phyloP scores from a whole-genome alignment of 2,113 vertebrate species.

The Herpailurus yagouaroundi region DNA sequence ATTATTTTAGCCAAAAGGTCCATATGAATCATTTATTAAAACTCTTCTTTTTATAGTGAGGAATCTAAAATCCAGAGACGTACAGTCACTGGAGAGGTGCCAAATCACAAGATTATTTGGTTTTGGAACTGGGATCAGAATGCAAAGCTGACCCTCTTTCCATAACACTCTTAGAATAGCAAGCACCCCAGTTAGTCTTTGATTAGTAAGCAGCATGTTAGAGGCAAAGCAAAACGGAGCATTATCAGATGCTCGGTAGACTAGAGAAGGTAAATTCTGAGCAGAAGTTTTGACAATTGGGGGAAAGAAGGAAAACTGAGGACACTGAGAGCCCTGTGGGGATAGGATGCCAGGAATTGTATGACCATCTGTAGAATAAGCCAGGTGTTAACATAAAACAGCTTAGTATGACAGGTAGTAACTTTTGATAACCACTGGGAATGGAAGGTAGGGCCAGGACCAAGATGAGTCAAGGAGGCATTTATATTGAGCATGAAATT shows the following conservation, averaged over 20 bases:
- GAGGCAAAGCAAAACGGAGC: not conserved
- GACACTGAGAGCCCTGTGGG: not conserved
- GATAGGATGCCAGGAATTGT: not conserved
- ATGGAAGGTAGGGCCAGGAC: not conserved
- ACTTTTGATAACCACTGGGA: not conserved
- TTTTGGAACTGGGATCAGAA: not conserved
- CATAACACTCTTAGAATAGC: not conserved
- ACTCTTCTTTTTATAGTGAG: not conserved
- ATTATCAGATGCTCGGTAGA: not conserved
- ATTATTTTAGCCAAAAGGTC: not conserved
- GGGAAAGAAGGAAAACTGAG: not conserved
- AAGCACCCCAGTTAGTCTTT: not conserved
- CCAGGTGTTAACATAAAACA: not conserved
- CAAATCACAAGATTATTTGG: not conserved
- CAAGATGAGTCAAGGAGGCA: not conserved
- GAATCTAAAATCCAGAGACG: not conserved
- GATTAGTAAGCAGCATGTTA: not conserved
- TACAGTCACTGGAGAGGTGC: not conserved
- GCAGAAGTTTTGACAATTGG: not conserved
- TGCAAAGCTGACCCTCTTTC: not conserved
- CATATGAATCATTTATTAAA: not conserved
- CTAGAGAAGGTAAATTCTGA: not conserved
- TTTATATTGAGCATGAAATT: not conserved
- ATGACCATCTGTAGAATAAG: not conserved
- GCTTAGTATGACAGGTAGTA: not conserved